Evolutionary conservation across 2,888 invertebrate genomes (phyloP).

Genomic region (Choristoneura rosaceana): DNA sequence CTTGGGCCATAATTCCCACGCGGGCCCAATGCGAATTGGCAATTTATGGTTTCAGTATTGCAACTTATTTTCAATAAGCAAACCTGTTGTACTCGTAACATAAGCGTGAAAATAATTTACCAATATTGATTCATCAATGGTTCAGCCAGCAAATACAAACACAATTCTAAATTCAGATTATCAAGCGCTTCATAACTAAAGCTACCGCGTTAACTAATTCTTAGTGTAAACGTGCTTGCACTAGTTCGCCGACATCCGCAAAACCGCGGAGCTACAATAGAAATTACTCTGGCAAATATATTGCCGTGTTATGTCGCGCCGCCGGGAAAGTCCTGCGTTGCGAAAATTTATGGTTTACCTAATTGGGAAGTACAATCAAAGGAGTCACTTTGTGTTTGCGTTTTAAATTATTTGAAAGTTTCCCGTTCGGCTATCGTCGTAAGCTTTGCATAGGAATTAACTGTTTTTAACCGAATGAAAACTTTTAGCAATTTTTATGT

Average conservation of each 20-base stretch:
- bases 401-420: slow-evolving; percentile 22
- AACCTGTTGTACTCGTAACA: no score
- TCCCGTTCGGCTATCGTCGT: not conserved
- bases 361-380: slow-evolving; percentile 39
- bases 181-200: slow-evolving; percentile 36
- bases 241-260: slow-evolving; percentile 38
- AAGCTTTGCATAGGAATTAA: slow-evolving; percentile 6
- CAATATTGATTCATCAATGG: not conserved
- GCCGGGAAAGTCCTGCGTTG: slow-evolving; percentile 38
- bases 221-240: slow-evolving; percentile 31
- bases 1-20: no score
- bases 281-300: slow-evolving; percentile 41
- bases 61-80: no score
- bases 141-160: not conserved
- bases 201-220: slow-evolving; percentile 36
- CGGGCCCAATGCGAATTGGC: no score
- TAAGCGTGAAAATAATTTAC: not conserved
- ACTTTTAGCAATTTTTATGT: not conserved
- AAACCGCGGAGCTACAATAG: slow-evolving; percentile 40
- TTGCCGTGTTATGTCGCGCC: slow-evolving; percentile 39
- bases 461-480: not conserved
- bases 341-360: slow-evolving; percentile 37
- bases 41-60: no score
- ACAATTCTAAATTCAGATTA: slow-evolving; percentile 24
- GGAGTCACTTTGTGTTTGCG: slow-evolving; percentile 19